phyloP scores from a whole-genome alignment of 2,888 invertebrate species.

The Synergus laeviventris region DNA sequence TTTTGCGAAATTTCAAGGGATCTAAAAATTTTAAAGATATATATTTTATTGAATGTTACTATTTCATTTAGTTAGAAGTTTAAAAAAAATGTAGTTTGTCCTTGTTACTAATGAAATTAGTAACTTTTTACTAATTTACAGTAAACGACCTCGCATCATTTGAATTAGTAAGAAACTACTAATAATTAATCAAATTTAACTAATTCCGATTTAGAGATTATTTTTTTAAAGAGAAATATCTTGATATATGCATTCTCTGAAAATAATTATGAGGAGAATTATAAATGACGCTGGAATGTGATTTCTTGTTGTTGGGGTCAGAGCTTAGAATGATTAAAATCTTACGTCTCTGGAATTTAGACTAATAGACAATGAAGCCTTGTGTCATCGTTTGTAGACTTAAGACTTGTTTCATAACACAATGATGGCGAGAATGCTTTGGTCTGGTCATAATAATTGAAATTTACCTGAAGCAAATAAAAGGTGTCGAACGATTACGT shows the following conservation, averaged over 20 bases:
- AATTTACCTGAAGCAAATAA: conserved; percentile 15
- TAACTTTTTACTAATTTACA: too few species aligned
- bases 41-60: too few species aligned
- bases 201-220: too few species aligned
- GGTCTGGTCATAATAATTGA: neutral
- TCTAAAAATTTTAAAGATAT: too few species aligned
- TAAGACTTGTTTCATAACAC: neutral
- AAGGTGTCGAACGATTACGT: neutral
- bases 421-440: neutral
- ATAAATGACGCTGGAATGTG: neutral
- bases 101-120: too few species aligned
- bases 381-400: neutral
- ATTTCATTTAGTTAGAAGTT: too few species aligned
- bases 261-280: conserved; percentile 4
- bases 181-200: too few species aligned
- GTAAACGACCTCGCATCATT: too few species aligned
- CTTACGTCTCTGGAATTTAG: conserved; percentile 27
- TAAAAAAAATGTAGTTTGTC: too few species aligned
- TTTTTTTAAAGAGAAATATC: neutral
- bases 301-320: neutral
- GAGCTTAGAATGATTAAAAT: conserved; percentile 13
- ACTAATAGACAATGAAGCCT: conserved; percentile 31
- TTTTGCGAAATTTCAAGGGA: too few species aligned
- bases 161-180: too few species aligned
- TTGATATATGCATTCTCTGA: neutral